Evolutionary conservation across 2,797 vertebrate species (phyloP), one percentile per base, ranked within the genome.

Genomic region (Artibeus lituratus): DNA sequence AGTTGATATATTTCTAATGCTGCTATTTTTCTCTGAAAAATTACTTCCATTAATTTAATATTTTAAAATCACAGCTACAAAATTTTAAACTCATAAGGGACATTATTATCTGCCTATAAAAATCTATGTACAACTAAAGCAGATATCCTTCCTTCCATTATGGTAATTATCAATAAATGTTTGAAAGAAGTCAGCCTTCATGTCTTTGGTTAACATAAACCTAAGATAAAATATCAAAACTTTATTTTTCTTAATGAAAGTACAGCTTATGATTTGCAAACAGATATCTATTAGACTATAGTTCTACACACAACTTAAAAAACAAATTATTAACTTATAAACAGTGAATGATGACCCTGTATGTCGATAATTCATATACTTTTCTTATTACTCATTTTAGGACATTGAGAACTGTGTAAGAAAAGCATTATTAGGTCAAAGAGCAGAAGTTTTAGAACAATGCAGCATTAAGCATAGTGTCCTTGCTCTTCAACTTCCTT

Each of bases 21-120:
- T 73, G 62, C 80, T 73, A 85, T 82, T 93, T 95, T 94, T 90
- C 77, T 80, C 44, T 67, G 29, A 32, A 97, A 94, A 86, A 82
- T 80, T 73, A 85, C 42, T 85, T 83, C n/a, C 8, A 74, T 82
- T 53, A 74, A 3, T 53, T 95, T 92, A 86, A 44, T 49, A 81
- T 59, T 87, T 85, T 69, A n/a, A 94, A 90, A 67, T 92, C 53
- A 86, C 24, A 94, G 26, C 22, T 90, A 26, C 57, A 83, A 93
- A 83, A 74, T 49, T 84, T 62, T 82, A 88, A 86, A 70, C 7
- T 81, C 35, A 65, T 14, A 90, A 95, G 91, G 95, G 92, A 88
- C 10, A 59, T 51, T 82, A 90, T 16, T 35, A 87, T 29, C 8
- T 89, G 6, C 26, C 49, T 42, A 77, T 67, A 96, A 96, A 96